phyloP scores from a whole-genome alignment of 1,140 invertebrate species.

The Glomeris maerens region DNA sequence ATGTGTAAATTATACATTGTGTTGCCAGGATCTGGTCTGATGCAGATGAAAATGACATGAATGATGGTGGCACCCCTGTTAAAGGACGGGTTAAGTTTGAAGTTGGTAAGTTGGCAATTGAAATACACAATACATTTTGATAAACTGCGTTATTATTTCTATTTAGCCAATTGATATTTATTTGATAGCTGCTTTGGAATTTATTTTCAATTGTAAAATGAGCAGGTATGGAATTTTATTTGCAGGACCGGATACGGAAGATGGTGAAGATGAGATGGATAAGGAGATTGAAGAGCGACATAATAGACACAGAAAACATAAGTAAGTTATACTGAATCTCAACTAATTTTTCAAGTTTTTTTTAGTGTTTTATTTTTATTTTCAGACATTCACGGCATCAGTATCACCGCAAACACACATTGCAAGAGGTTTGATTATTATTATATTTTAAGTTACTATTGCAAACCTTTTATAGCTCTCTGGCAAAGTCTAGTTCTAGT shows the following conservation, averaged over 20 bases:
- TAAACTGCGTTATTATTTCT: no score
- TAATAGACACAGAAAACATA: constrained; percentile 13
- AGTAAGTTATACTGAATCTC: constrained; percentile 12
- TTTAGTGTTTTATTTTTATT: constrained; percentile 4
- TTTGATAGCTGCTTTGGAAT: no score
- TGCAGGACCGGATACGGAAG: constrained; percentile 20
- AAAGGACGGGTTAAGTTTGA: no score
- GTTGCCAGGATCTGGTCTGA: no score
- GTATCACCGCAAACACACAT: constrained; percentile 26
- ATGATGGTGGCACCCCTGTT: no score
- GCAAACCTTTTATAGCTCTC: neutral
- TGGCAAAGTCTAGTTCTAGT: no score
- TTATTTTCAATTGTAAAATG: neutral
- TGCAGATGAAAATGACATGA: no score
- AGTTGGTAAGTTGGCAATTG: no score
- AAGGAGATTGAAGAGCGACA: constrained; percentile 18
- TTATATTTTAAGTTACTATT: neutral
- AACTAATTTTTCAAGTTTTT: constrained; percentile 6
- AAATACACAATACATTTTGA: no score
- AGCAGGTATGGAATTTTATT: constrained; percentile 18
- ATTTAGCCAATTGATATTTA: no score
- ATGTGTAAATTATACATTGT: no score
- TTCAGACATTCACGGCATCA: constrained; percentile 22
- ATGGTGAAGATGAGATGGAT: constrained; percentile 23
- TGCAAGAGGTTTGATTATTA: no score